These are phyloP conservation scores for Festucalex cinctus DNA, from an alignment of 2,113 vertebrate species.

Conservation along the genomic window DNA sequence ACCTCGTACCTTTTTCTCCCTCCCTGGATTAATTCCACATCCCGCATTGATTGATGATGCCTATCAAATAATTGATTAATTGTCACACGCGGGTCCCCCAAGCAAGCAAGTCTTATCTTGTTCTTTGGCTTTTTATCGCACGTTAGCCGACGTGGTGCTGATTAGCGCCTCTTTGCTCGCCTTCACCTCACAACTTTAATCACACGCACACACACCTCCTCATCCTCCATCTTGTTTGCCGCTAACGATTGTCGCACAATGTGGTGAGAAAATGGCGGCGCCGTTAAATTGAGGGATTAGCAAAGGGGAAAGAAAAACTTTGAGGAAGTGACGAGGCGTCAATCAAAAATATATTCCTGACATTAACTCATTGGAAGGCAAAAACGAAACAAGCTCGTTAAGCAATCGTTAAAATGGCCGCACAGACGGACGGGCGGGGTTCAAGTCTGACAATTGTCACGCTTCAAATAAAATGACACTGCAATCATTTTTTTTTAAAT, in stretches of 20 bases:
- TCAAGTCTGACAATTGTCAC: no score
- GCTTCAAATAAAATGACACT: no score
- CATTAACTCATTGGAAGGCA: not conserved
- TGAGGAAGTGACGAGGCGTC: not conserved
- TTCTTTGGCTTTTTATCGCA: conserved; percentile 48
- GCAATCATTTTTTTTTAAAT: no score
- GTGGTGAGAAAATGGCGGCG: not conserved
- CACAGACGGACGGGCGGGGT: no score
- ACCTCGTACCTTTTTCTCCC: not conserved
- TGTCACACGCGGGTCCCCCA: conserved; percentile 63
- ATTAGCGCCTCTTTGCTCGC: not conserved
- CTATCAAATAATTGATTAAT: conserved; percentile 83
- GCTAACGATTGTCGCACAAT: no score
- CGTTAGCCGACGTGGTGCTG: not conserved
- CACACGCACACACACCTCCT: not conserved
- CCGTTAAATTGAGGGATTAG: not conserved
- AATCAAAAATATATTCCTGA: not conserved
- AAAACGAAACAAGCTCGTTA: not conserved
- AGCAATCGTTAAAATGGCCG: not conserved
- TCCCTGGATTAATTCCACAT: conserved; percentile 53
- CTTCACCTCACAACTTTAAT: not conserved
- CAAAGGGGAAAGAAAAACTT: not conserved
- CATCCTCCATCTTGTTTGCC: not conserved
- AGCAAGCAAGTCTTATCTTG: conserved; percentile 68
- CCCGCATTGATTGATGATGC: conserved; percentile 77